Evolutionary conservation across 1,140 invertebrate genomes (phyloP), one percentile per base, ranked within the genome.

Genomic region (Diuraphis noxia): DNA sequence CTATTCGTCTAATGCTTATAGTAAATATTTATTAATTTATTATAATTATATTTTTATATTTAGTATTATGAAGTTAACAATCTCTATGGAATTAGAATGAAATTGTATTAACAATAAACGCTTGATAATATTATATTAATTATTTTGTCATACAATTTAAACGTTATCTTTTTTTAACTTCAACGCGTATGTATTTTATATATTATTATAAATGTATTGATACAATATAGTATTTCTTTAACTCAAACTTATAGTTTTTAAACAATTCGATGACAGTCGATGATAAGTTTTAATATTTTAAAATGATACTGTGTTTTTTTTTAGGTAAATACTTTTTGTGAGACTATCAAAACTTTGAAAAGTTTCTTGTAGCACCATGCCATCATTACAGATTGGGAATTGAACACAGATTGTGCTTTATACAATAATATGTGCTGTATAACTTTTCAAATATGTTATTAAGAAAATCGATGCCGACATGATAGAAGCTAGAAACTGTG

Each of bases 211-310:
- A 4, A 17, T 46, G 21, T 46, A 46, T 46, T 46, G 46, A 46
- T 46, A 46, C 46, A 19, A 49, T 49, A 49, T 46, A 46, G 43
- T 56, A 21, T 56, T 13, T 25, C 30, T 56, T 56, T 56, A 56
- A 56, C 30, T 72, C 17, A 4, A 72, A 72, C 56, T 72, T n/a
- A n/a, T n/a, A 72, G 56, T 0, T 72, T 72, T 72, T n/a, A n/a
- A n/a, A 17, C 13, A 6, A 5, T 0, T n/a, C 13, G 56, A n/a
- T 10, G 30, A 72, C 56, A 72, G 30, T 7, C 30, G 56, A n/a
- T 72, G 56, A 72, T 72, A 72, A 72, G 56, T 72, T 72, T n/a
- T 72, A 63, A n/a, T 72, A n/a, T 72, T 72, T 72, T 72, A 72
- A 72, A 72, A 72, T 17, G n/a, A 72, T 72, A n/a, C 4, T 72